Evolutionary conservation across 2,113 vertebrate genomes (phyloP).

Genomic region (Bubo scandiacus): DNA sequence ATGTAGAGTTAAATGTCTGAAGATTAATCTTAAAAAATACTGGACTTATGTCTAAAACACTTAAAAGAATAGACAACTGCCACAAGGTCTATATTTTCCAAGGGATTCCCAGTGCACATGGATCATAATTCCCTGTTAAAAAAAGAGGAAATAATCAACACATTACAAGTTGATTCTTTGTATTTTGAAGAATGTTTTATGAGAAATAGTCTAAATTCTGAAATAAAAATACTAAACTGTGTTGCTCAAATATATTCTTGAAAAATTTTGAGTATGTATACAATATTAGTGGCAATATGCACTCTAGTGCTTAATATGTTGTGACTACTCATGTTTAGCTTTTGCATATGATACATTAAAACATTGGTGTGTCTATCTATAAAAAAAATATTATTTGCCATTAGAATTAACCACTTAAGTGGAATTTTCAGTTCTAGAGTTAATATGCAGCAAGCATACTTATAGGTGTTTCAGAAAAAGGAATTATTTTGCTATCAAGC

Average conservation of each 20-base stretch:
- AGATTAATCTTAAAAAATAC: neutral
- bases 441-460: neutral
- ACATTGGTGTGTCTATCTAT: neutral
- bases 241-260: neutral
- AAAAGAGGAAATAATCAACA: neutral
- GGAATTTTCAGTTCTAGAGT: neutral
- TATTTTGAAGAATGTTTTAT: neutral
- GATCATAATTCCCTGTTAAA: neutral
- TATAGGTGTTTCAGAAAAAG: neutral
- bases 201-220: constrained; percentile 1
- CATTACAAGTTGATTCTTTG: neutral
- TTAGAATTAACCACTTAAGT: neutral
- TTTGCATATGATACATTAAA: neutral
- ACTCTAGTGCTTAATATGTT: neutral
- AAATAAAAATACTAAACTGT: neutral
- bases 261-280: neutral
- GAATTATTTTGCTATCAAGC: neutral
- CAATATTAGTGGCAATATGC: neutral
- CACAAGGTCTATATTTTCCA: neutral
- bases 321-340: neutral
- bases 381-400: neutral
- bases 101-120: neutral
- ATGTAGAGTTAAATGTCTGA: neutral
- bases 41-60: neutral
- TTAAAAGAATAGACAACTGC: neutral